Evolutionary conservation across 2,113 vertebrate genomes (phyloP).

Genomic region (Promerops cafer): DNA sequence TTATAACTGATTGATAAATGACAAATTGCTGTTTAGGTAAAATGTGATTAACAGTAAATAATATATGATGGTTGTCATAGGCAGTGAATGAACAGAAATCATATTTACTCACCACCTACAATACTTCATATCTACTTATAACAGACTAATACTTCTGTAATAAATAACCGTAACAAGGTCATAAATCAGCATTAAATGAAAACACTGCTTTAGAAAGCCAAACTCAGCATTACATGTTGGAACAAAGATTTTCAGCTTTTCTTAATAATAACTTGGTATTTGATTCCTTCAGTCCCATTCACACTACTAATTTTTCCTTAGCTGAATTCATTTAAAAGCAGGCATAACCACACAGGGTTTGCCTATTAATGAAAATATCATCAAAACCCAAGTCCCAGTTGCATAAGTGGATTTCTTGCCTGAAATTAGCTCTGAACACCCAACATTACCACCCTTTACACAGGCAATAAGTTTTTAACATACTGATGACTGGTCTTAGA

Average conservation of each 20-base stretch:
- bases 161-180: slow-evolving; percentile 12
- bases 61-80: not conserved
- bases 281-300: not conserved
- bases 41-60: slow-evolving; percentile 4
- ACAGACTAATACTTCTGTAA: not conserved
- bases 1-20: slow-evolving; percentile 12
- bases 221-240: not conserved
- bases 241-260: slow-evolving; percentile 25
- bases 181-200: slow-evolving; percentile 35
- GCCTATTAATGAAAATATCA: not conserved
- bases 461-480: not conserved
- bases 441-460: not conserved
- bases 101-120: not conserved
- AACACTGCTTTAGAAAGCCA: not conserved
- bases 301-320: not conserved
- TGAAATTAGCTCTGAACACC: not conserved
- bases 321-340: not conserved
- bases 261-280: not conserved
- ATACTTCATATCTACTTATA: slow-evolving; percentile 18
- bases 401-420: not conserved
- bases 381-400: not conserved
- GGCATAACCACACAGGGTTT: not conserved
- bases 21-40: slow-evolving; percentile 4
- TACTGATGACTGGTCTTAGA: not conserved
- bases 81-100: not conserved